Evolutionary conservation across 2,797 vertebrate species (phyloP), one percentile per base, ranked within the genome.

Genomic region (Cygnus olor): DNA sequence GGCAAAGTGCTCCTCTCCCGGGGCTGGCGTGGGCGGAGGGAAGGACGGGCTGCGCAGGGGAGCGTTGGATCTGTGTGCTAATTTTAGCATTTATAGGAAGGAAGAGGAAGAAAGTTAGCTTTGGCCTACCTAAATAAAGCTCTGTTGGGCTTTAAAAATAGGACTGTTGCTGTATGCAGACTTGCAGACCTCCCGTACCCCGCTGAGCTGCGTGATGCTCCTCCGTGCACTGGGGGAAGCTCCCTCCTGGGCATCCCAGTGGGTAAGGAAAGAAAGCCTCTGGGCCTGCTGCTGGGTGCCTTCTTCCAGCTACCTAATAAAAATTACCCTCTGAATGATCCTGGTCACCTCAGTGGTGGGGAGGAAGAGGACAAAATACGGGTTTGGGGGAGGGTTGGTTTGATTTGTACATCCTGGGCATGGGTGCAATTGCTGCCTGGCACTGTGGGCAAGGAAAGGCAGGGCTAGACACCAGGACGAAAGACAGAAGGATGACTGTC

Each of bases 141-240:
- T 38, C 11, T 54, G 28, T n/a, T 60, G 61, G 36, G 47, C 47
- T 71, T 64, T 56, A 28, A 45, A 65, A 76, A 27, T 25, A 30
- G 78, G 27, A 21, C n/a, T 22, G 30, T 42, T 44, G 57, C 58
- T 76, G 56, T 58, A 6, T 6, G 42, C 36, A n/a, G 80, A 19
- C 19, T 42, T 2, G 1, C 38, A 34, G 64, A 30, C 25, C 60
- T 77, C 60, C 30, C 0, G 3, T 34, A 60, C 56, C 2, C 0
- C 2, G 27, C 34, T 2, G 24, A 20, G 64, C 34, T 22, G 1
- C 0, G 1, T 8, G 7, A 13, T 1, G 32, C 25, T 13, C 10
- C 22, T 65, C 28, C 27, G 44, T 2, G 0, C 10, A 12, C 51
- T 9, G 4, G 80, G 22, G 53, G n/a, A 45, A 11, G 54, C 14